phyloP scores from a whole-genome alignment of 2,113 vertebrate genomes.

The Lamprologus lemairii region DNA sequence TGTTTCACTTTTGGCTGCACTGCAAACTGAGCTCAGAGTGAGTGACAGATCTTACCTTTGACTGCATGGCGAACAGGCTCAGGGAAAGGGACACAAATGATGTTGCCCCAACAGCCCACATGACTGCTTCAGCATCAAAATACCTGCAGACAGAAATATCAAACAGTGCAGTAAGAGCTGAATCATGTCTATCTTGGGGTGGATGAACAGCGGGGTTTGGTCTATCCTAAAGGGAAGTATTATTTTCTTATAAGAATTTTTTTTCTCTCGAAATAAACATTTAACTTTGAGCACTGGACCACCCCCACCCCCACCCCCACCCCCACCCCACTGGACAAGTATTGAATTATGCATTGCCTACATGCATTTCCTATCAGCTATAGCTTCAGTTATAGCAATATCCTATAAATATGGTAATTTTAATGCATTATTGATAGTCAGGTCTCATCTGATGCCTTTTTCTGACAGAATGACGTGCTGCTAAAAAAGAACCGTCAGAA shows the following conservation, averaged over 20 bases:
- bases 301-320: not conserved
- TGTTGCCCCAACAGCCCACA: constrained; percentile 74
- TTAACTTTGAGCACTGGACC: not conserved
- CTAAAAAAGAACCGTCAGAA: not conserved
- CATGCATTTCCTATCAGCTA: constrained; percentile 1
- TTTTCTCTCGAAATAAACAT: not conserved
- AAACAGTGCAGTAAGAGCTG: not conserved
- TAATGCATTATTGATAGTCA: constrained; percentile 12
- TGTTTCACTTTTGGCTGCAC: not conserved
- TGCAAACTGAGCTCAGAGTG: constrained; percentile 6
- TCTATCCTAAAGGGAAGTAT: not conserved
- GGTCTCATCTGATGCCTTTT: not conserved
- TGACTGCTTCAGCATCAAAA: constrained; percentile 63
- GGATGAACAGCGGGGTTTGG: not conserved
- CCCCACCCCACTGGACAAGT: not conserved
- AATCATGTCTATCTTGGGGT: not conserved
- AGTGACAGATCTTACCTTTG: constrained; percentile 67
- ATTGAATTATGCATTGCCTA: not conserved
- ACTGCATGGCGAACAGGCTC: constrained; percentile 76
- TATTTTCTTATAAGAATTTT: not conserved
- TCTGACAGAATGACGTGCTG: not conserved
- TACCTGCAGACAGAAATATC: constrained; percentile 49
- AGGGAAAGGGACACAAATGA: constrained; percentile 69
- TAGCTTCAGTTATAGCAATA: not conserved
- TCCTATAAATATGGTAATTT: constrained; percentile 32